These are phyloP conservation scores for Isaurus tuberculatus DNA, from an alignment of 92 coral and sea anemone genomes.

Conservation along the genomic window DNA sequence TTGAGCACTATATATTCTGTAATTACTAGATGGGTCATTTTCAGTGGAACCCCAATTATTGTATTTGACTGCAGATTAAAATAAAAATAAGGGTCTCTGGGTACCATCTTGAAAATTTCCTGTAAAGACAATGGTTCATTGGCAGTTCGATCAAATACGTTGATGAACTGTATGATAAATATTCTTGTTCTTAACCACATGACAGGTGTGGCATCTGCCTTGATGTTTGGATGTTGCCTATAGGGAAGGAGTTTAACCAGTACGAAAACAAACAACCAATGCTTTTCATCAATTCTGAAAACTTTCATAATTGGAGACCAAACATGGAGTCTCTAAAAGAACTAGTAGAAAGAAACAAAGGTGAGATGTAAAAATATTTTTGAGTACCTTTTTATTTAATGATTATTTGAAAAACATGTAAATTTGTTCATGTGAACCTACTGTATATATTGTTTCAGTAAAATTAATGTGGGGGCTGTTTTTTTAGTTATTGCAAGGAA, in stretches of 20 bases:
- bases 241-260: conserved; percentile 76
- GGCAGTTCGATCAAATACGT: too few relatives aligned
- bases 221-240: conserved; percentile 97
- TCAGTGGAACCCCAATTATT: too few relatives aligned
- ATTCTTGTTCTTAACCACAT: not conserved
- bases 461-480: too few relatives aligned
- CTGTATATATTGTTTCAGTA: too few relatives aligned
- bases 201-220: conserved; percentile 90
- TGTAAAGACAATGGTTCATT: not conserved
- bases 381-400: not conserved
- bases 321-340: conserved; percentile 77
- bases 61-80: too few relatives aligned
- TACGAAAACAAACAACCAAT: conserved; percentile 79
- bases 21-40: too few relatives aligned
- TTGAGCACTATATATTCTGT: too few relatives aligned
- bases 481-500: too few relatives aligned
- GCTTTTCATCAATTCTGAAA: conserved; percentile 83
- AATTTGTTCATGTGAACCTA: too few relatives aligned
- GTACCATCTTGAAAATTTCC: too few relatives aligned
- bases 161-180: too few relatives aligned
- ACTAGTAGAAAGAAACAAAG: conserved; percentile 76
- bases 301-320: conserved; percentile 91
- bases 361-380: conserved; percentile 38
- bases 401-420: not conserved
- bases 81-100: too few relatives aligned